Evolutionary conservation across 1,140 invertebrate genomes (phyloP).

Genomic region (Proales similis): DNA sequence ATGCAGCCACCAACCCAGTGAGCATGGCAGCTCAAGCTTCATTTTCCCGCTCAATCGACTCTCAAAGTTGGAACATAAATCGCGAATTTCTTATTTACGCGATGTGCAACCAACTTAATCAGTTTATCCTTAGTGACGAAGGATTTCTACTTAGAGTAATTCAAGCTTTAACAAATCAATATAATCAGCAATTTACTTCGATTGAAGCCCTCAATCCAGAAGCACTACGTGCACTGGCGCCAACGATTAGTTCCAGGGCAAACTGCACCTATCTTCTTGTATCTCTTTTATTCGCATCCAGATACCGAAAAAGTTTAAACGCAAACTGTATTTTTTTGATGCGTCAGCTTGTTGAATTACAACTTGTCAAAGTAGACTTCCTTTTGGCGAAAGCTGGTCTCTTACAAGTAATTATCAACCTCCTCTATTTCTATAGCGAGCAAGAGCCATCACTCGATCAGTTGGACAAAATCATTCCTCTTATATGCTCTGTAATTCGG

Average conservation of each 20-base stretch:
- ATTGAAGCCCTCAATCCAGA: too few species aligned
- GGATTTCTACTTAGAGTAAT: too few species aligned
- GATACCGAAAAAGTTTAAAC: slow-evolving; percentile 4
- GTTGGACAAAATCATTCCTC: too few species aligned
- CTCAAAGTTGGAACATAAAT: slow-evolving; percentile 19
- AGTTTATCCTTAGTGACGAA: slow-evolving; percentile 8
- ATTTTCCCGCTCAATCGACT: slow-evolving; percentile 4
- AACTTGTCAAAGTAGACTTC: slow-evolving; percentile 9
- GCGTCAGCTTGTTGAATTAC: background rate
- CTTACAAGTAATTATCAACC: slow-evolving; percentile 20
- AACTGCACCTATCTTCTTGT: slow-evolving; percentile 1
- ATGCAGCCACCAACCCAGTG: background rate
- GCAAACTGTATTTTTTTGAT: slow-evolving; percentile 16
- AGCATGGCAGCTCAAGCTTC: background rate
- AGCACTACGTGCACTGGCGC: too few species aligned
- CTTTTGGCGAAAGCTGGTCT: slow-evolving; percentile 16
- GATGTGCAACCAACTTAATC: slow-evolving; percentile 28
- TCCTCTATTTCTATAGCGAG: slow-evolving; percentile 21
- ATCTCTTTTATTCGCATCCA: slow-evolving; percentile 4
- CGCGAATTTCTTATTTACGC: slow-evolving; percentile 26
- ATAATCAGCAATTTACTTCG: too few species aligned
- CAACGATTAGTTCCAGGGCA: slow-evolving; percentile 4
- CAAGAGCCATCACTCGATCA: too few species aligned
- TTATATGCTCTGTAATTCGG: too few species aligned
- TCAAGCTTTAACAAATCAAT: too few species aligned